phyloP scores from a whole-genome alignment of 2,113 vertebrate genomes.

The Arvicanthis niloticus region DNA sequence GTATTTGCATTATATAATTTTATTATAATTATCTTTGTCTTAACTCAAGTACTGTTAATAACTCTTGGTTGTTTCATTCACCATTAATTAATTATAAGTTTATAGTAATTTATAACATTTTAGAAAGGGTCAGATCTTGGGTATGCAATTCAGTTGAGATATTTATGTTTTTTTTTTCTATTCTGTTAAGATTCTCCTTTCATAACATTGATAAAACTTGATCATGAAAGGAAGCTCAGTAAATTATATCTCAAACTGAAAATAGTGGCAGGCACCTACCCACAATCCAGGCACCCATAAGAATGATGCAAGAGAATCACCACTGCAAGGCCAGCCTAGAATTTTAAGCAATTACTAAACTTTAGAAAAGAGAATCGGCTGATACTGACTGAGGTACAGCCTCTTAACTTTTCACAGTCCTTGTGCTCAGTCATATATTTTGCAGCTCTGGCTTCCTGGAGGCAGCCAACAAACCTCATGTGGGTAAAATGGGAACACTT shows the following conservation, averaged over 20 bases:
- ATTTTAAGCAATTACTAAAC: background rate
- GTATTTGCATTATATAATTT: constrained; percentile 70
- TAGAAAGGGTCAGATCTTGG: background rate
- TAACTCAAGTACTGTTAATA: constrained; percentile 75
- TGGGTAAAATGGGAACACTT: background rate
- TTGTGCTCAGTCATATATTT: background rate
- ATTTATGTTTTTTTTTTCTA: background rate
- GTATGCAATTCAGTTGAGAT: background rate
- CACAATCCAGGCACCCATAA: background rate
- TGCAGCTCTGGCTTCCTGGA: background rate
- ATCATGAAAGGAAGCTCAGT: background rate
- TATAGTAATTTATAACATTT: constrained; percentile 43
- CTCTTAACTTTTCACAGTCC: background rate
- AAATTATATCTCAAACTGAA: background rate
- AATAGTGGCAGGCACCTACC: no score
- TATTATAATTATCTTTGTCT: constrained; percentile 78
- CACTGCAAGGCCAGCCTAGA: background rate
- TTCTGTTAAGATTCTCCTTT: background rate
- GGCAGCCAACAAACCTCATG: no score
- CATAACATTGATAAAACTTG: background rate
- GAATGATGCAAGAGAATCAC: background rate
- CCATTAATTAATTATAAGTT: constrained; percentile 74
- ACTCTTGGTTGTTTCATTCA: constrained; percentile 69
- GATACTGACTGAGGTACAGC: background rate
- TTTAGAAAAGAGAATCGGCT: background rate